These are phyloP conservation scores for Proisotoma minuta DNA, from an alignment of 2,888 invertebrate species.

Conservation along the genomic window DNA sequence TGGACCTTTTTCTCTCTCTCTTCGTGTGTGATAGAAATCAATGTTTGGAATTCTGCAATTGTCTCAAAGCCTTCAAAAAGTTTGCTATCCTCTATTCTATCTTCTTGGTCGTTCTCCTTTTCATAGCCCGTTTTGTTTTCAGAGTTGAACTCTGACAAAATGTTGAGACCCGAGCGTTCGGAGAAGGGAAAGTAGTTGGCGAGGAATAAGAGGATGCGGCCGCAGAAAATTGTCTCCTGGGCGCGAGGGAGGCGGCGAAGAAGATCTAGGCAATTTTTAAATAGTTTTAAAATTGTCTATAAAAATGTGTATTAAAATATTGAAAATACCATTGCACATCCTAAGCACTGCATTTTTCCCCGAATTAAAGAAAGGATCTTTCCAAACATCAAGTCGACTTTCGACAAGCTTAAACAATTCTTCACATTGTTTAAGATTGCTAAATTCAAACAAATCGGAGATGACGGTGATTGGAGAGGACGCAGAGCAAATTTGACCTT, in stretches of 20 bases:
- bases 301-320: too few species aligned
- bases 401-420: conserved; percentile 85
- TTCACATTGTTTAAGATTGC: conserved; percentile 77
- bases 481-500: conserved; percentile 36
- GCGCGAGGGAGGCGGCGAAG: conserved; percentile 84
- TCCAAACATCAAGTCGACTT: conserved; percentile 82
- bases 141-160: conserved; percentile 94
- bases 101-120: conserved; percentile 46
- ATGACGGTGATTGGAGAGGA: conserved; percentile 37
- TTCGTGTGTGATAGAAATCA: conserved; percentile 39
- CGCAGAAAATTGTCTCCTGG: conserved; percentile 96
- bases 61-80: conserved; percentile 45
- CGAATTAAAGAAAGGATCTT: conserved; percentile 79
- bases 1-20: conserved; percentile 43
- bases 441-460: conserved; percentile 41
- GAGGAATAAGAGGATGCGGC: conserved; percentile 87
- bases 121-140: conserved; percentile 89
- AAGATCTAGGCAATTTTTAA: conserved; percentile 66
- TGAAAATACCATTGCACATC: conserved; percentile 75
- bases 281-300: too few species aligned
- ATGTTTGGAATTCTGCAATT: conserved; percentile 44
- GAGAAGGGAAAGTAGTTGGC: conserved; percentile 97
- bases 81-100: conserved; percentile 43
- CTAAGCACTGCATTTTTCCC: conserved; percentile 91
- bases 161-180: conserved; percentile 95